A percentile compares a stretch with the other conserved stretches of the same genome.
These are phyloP conservation scores for Cyprinodon tularosa DNA, from an alignment of 2,113 vertebrate genomes.

Conservation along the genomic window DNA sequence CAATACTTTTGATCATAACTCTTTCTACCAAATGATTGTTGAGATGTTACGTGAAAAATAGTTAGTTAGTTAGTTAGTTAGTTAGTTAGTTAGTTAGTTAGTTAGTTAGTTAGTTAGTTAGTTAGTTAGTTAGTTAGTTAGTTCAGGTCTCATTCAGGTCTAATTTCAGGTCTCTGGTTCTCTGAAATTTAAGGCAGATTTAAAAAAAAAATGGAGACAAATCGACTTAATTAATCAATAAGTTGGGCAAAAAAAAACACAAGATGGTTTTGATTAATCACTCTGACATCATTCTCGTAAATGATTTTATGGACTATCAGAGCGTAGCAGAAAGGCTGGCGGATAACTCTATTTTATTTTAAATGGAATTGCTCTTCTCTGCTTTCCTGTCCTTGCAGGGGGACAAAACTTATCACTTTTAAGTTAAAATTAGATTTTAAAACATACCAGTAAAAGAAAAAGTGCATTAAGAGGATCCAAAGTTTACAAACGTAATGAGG, in stretches of 20 bases:
- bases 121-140: no score
- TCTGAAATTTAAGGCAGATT: not conserved
- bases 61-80: no score
- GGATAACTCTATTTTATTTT: conserved; percentile 4
- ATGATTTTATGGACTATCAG: conserved; percentile 49
- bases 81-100: no score
- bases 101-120: no score
- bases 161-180: not conserved
- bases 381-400: not conserved
- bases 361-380: not conserved
- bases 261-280: conserved; percentile 34
- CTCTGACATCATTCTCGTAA: conserved; percentile 15
- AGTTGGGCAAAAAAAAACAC: not conserved
- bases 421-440: not conserved
- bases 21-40: no score
- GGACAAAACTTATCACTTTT: not conserved
- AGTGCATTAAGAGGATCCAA: not conserved
- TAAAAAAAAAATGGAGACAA: conserved; percentile 10
- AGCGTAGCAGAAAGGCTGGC: conserved; percentile 13
- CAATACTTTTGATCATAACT: no score
- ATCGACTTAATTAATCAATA: conserved; percentile 21
- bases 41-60: no score
- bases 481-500: not conserved
- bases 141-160: no score
- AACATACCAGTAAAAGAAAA: not conserved